Conservation (phyloP, 92 coral and sea anemone species). For the Actinernus sp. region DNA sequence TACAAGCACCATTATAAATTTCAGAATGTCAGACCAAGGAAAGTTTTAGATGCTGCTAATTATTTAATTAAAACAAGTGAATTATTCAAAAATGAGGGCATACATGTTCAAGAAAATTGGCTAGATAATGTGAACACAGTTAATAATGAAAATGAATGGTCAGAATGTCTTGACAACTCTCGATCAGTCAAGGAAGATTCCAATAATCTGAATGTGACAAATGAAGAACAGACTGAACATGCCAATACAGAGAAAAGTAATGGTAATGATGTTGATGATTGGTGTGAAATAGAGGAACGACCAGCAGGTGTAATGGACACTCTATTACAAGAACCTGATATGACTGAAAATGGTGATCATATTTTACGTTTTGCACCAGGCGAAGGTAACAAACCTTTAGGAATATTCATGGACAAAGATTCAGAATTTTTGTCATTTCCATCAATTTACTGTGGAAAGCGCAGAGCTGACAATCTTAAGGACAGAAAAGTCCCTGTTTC, state of each 20-base stretch:
- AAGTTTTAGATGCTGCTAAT: slow-evolving; percentile 63
- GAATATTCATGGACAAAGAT: slow-evolving; percentile 54
- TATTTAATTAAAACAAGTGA: slow-evolving; percentile 50
- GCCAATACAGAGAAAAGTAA: slow-evolving; percentile 7
- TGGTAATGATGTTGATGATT: slow-evolving; percentile 56
- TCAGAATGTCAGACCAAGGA: slow-evolving; percentile 66
- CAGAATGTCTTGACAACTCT: slow-evolving; percentile 36
- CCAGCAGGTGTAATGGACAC: slow-evolving; percentile 72
- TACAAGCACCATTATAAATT: slow-evolving; percentile 71
- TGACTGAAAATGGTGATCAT: too few relatives aligned
- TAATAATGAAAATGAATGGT: slow-evolving; percentile 27
- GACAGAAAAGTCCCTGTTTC: slow-evolving; percentile 61
- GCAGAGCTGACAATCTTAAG: slow-evolving; percentile 61
- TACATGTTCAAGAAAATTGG: slow-evolving; percentile 72
- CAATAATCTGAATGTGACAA: too few relatives aligned
- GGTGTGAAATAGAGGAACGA: slow-evolving; percentile 72
- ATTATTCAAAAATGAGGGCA: slow-evolving; percentile 53
- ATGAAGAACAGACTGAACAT: too few relatives aligned
- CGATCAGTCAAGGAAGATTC: too few relatives aligned
- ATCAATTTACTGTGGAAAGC: slow-evolving; percentile 70
- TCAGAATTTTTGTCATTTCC: slow-evolving; percentile 70
- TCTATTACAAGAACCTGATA: slow-evolving; percentile 63
- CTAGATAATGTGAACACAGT: slow-evolving; percentile 15
- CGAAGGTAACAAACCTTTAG: slow-evolving; percentile 74
- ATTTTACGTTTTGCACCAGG: slow-evolving; percentile 82